phyloP scores from a whole-genome alignment of 1,140 invertebrate genomes.

The Papilio polyxenes region DNA sequence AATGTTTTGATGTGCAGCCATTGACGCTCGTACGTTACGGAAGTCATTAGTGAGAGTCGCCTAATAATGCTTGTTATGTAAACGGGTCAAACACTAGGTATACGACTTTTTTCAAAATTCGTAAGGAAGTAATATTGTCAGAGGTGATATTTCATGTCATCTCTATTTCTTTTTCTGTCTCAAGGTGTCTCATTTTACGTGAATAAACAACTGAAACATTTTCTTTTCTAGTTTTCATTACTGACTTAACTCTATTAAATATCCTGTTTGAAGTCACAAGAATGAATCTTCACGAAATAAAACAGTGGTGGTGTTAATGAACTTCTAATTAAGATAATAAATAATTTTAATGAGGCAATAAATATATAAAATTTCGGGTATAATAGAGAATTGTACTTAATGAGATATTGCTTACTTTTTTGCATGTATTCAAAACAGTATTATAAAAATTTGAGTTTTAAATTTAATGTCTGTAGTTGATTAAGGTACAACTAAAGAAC shows the following conservation, averaged over 20 bases:
- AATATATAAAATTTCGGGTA: background rate
- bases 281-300: background rate
- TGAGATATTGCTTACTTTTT: background rate
- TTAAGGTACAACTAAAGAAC: too few relatives aligned
- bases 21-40: constrained; percentile 38
- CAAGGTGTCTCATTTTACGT: background rate
- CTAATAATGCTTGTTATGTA: background rate
- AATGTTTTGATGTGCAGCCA: constrained; percentile 57
- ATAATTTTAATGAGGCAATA: background rate
- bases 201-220: background rate
- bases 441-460: background rate
- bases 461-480: background rate
- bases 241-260: background rate
- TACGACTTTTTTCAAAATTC: background rate
- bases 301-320: background rate
- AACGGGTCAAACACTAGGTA: background rate
- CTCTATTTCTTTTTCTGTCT: background rate
- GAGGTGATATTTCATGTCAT: background rate
- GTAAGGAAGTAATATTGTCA: too few relatives aligned
- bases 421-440: background rate
- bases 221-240: background rate
- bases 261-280: background rate
- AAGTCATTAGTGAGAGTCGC: constrained; percentile 34
- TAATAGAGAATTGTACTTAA: background rate
- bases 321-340: background rate